These are phyloP conservation scores for Cephus rjabovi DNA, from an alignment of 2,888 invertebrate species.

Conservation along the genomic window DNA sequence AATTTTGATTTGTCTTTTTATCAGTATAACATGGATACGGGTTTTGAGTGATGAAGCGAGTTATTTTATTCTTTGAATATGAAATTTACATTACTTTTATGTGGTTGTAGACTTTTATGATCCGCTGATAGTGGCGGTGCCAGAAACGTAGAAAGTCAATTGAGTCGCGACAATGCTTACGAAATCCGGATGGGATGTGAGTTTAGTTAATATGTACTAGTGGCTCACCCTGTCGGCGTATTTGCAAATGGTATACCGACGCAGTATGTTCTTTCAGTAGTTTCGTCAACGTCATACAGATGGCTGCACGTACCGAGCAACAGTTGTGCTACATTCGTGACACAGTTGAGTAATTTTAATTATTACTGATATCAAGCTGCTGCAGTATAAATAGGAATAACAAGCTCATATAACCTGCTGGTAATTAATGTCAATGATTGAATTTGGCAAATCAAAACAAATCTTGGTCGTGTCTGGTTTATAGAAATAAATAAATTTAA, in stretches of 20 bases:
- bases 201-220: background rate
- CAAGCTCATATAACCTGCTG: too few species aligned
- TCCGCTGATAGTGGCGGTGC: background rate
- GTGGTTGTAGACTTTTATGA: background rate
- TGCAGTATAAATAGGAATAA: too few species aligned
- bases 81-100: background rate
- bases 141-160: background rate
- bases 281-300: background rate
- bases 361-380: too few species aligned
- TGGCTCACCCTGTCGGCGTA: background rate
- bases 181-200: background rate
- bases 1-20: background rate
- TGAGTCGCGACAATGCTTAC: background rate
- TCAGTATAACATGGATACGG: background rate
- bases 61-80: background rate
- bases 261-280: background rate
- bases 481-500: too few species aligned
- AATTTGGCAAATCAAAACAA: too few species aligned
- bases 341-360: background rate
- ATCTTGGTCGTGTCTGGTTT: too few species aligned
- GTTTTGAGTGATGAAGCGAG: background rate
- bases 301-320: background rate
- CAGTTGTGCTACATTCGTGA: background rate
- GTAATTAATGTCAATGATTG: too few species aligned
- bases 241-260: background rate